phyloP scores from a whole-genome alignment of 2,888 invertebrate genomes.

The Brenthis daphne region DNA sequence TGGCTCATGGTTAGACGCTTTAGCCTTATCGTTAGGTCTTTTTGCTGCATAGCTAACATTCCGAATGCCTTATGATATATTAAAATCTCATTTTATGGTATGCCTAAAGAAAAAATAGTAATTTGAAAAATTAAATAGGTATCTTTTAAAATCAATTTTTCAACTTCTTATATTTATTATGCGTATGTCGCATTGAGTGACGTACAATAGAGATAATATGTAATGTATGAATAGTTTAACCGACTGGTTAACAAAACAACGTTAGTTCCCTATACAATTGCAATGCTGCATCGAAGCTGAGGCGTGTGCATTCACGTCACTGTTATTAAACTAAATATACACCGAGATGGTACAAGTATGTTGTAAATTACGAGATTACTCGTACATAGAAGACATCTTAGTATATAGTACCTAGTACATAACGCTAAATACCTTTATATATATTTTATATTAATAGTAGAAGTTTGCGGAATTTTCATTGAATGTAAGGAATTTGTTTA shows the following conservation, averaged over 20 bases:
- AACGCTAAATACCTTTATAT: background rate
- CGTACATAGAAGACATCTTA: background rate
- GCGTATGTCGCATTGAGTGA: too few species aligned
- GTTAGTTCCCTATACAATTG: slow-evolving; percentile 1
- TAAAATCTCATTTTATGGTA: too few species aligned
- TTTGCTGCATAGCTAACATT: too few species aligned
- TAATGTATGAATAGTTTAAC: background rate
- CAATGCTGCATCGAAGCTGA: background rate
- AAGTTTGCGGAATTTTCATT: background rate
- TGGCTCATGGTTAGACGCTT: too few species aligned
- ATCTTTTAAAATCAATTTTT: too few species aligned
- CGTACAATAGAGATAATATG: background rate
- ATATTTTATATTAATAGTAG: background rate
- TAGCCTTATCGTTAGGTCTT: too few species aligned
- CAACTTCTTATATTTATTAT: too few species aligned
- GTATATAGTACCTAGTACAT: background rate
- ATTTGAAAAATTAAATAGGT: too few species aligned
- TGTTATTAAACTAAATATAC: background rate
- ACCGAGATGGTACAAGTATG: background rate
- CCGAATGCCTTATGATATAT: too few species aligned
- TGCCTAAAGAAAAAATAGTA: too few species aligned
- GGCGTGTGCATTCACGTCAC: background rate
- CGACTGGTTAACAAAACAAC: slow-evolving; percentile 4
- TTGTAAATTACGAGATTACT: background rate
- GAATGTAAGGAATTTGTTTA: too few species aligned